phyloP scores from a whole-genome alignment of 2,888 invertebrate genomes.

The Catocala nupta region DNA sequence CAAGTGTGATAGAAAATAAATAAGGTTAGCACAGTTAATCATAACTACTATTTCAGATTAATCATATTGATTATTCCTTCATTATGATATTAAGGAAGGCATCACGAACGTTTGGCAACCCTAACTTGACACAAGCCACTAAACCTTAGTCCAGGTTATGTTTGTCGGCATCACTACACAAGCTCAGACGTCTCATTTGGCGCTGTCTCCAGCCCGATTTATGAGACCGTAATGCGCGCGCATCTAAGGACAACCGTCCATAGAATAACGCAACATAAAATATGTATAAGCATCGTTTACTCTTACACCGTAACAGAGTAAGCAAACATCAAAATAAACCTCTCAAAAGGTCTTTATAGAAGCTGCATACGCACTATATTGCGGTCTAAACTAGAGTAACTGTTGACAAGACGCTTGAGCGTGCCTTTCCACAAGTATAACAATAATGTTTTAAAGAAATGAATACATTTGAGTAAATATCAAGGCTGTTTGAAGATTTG shows the following conservation, averaged over 20 bases:
- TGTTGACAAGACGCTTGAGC: too few species aligned
- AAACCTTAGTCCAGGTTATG: slow-evolving; percentile 34
- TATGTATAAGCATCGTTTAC: slow-evolving; percentile 10
- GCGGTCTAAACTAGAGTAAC: background rate
- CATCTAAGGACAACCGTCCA: slow-evolving; percentile 47
- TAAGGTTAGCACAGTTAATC: too few species aligned
- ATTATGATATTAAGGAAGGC: too few species aligned
- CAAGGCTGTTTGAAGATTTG: too few species aligned
- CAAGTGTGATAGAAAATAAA: too few species aligned
- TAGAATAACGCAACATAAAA: slow-evolving; percentile 37
- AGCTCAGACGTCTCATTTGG: slow-evolving; percentile 57
- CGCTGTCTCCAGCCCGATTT: slow-evolving; percentile 58
- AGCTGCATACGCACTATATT: background rate
- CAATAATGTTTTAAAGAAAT: too few species aligned
- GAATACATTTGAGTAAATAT: too few species aligned
- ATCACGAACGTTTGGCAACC: slow-evolving; percentile 1
- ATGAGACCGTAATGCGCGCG: slow-evolving; percentile 61
- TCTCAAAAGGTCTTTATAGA: background rate
- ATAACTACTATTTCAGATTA: too few species aligned
- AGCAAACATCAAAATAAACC: background rate
- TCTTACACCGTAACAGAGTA: slow-evolving; percentile 1
- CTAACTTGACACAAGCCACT: slow-evolving; percentile 17
- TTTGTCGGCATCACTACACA: slow-evolving; percentile 52
- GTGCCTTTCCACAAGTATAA: too few species aligned
- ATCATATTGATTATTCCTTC: too few species aligned